Evolutionary conservation across 2,797 vertebrate genomes (phyloP).

Genomic region (Hirundo rustica): DNA sequence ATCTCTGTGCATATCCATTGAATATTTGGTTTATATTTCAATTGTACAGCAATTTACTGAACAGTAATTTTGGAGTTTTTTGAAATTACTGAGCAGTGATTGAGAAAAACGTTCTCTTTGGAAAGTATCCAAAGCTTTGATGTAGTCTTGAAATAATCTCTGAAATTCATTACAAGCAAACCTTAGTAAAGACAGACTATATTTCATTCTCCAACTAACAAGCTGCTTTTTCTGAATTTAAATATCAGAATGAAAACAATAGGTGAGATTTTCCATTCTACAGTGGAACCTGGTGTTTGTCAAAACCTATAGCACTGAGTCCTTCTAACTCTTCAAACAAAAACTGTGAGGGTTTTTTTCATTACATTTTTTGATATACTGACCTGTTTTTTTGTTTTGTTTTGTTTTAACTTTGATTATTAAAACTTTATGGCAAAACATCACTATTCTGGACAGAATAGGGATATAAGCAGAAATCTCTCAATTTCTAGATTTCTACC

Average conservation of each 20-base stretch:
- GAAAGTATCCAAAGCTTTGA: background rate
- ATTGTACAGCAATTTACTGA: fast-evolving
- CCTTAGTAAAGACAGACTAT: background rate
- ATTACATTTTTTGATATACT: background rate
- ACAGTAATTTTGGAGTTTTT: background rate
- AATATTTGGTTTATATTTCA: background rate
- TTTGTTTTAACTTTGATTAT: background rate
- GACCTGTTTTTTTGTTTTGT: background rate
- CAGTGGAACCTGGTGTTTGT: background rate
- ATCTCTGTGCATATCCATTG: background rate
- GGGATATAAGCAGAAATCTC: background rate
- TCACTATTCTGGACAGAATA: background rate
- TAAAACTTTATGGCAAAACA: background rate
- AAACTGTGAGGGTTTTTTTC: background rate
- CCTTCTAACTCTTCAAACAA: background rate
- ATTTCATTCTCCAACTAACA: background rate
- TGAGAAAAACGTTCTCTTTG: background rate
- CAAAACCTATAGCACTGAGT: background rate
- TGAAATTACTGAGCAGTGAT: background rate
- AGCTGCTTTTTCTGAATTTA: background rate
- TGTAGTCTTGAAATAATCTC: background rate
- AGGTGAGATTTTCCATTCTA: background rate
- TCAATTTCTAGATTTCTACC: background rate
- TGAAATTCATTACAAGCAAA: background rate
- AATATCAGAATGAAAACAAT: background rate